Evolutionary conservation across 2,113 vertebrate species (phyloP).

Genomic region (Mesoclemmys tuberculata): DNA sequence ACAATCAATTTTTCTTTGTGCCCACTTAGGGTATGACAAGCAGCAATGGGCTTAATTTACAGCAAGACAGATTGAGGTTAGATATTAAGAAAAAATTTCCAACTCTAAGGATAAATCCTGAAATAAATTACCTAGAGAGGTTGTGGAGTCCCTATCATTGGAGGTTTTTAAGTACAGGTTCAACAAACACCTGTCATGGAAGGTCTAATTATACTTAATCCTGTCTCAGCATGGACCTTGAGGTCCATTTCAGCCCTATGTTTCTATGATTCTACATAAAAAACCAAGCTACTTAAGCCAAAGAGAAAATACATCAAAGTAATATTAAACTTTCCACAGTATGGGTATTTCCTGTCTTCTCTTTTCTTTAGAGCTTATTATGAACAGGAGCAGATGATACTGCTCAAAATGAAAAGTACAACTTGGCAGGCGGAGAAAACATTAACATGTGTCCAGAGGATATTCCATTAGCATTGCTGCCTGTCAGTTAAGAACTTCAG

Average conservation of each 20-base stretch:
- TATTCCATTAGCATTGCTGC: neutral
- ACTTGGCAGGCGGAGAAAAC: neutral
- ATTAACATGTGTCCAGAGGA: neutral
- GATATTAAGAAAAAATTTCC: no score
- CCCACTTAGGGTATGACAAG: no score
- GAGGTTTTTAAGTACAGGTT: no score
- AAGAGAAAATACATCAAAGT: neutral
- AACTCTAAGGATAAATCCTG: no score
- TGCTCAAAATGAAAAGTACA: neutral
- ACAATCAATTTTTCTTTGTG: no score
- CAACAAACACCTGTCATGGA: no score
- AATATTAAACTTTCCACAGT: neutral
- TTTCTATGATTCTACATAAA: neutral
- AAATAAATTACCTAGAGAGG: no score
- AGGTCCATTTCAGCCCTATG: neutral
- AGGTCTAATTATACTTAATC: no score
- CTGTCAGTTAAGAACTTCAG: neutral
- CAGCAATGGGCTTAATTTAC: no score
- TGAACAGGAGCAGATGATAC: neutral
- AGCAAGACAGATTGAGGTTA: no score
- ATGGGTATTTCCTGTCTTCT: neutral
- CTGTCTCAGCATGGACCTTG: neutral
- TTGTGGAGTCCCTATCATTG: no score
- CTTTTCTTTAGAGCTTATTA: neutral
- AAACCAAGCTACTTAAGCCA: neutral